Base-by-base conservation (phyloP, 2,888 invertebrate species). In the Idaea biselata region DNA sequence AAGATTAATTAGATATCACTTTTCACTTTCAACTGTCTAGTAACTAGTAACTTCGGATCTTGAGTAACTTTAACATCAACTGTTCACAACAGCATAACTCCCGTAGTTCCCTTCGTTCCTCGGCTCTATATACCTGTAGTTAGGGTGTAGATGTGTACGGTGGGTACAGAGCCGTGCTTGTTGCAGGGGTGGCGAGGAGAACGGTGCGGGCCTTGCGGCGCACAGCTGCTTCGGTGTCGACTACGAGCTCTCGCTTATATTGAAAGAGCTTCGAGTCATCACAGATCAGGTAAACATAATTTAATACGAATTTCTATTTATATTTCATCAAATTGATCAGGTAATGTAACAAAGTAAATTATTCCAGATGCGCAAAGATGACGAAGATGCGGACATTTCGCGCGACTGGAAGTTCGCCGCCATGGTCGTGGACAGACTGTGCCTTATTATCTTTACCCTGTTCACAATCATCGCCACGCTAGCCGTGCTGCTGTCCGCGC, bases 371-470 rank as follows among this genome's bases (percentile, higher is more conserved):
- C 96, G 97, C 90, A 97, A 97, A 92, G 98, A 98, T 88, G 99
- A 99, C 93, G 97, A 97, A 91, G 96, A 97, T 84, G 96, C 96
- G 91, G 97, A 97, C 93, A 95, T 98, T 90, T 96, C 98, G 91
- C 97, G 97, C 94, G 98, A 99, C 96, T 99, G 99, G 99, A 98
- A 98, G 94, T 99, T 99, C 94, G 99, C 99, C 93, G 99, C 99
- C 93, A 98, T 99, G 98, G 99, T 99, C 94, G 98, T 99, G 94
- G 99, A 99, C 96, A 96, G 99, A 95, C 96, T 99, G 95, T 99
- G 99, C 96, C 97, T 99, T 96, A 98, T 98, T 95, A 96, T 98
- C 95, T 99, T 99, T 96, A 98, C 98, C 94, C 95, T 97, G 94
- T 98, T 98, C 96, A 98, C 98, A 94, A 97, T 98, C 95, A 96